phyloP scores from a whole-genome alignment of 2,797 vertebrate species.

The Echeneis naucrates region DNA sequence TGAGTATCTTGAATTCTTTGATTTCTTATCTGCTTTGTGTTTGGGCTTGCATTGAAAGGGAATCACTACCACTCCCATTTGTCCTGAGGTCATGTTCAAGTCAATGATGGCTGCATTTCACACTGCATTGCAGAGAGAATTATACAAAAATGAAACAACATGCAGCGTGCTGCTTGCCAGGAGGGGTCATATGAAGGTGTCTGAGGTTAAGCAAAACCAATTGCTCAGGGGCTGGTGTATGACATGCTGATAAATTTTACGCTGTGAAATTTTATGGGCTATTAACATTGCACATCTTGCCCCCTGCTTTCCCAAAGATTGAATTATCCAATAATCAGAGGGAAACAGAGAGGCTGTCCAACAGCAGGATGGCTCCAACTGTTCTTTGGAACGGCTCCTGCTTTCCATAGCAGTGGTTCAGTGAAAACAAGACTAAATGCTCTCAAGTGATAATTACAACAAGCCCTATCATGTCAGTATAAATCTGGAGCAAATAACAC shows the following conservation, averaged over 20 bases:
- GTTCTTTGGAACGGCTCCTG: slow-evolving; percentile 78
- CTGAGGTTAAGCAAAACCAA: slow-evolving; percentile 53
- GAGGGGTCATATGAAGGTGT: slow-evolving; percentile 49
- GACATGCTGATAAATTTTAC: slow-evolving; percentile 68
- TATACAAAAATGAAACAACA: slow-evolving; percentile 44
- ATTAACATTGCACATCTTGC: slow-evolving; percentile 72
- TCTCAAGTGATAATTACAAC: slow-evolving; percentile 81
- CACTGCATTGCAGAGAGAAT: slow-evolving; percentile 49
- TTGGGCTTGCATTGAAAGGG: slow-evolving; percentile 56
- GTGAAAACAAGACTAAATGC: slow-evolving; percentile 82
- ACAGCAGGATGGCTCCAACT: slow-evolving; percentile 77
- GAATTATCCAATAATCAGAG: slow-evolving; percentile 79
- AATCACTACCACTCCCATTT: slow-evolving; percentile 59
- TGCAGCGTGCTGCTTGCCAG: slow-evolving; percentile 13
- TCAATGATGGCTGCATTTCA: slow-evolving; percentile 49
- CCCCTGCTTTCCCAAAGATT: slow-evolving; percentile 73
- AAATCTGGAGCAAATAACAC: slow-evolving; percentile 73
- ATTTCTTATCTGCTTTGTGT: slow-evolving; percentile 61
- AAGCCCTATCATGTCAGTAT: slow-evolving; percentile 79
- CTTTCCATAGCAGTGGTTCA: slow-evolving; percentile 81
- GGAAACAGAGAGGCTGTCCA: slow-evolving; percentile 74
- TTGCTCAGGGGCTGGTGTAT: slow-evolving; percentile 50
- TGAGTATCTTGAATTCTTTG: slow-evolving; percentile 40
- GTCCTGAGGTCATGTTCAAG: slow-evolving; percentile 44
- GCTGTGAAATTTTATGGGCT: slow-evolving; percentile 79